These are phyloP conservation scores for Poecilia latipinna DNA, from an alignment of 2,113 vertebrate genomes.

Conservation along the genomic window DNA sequence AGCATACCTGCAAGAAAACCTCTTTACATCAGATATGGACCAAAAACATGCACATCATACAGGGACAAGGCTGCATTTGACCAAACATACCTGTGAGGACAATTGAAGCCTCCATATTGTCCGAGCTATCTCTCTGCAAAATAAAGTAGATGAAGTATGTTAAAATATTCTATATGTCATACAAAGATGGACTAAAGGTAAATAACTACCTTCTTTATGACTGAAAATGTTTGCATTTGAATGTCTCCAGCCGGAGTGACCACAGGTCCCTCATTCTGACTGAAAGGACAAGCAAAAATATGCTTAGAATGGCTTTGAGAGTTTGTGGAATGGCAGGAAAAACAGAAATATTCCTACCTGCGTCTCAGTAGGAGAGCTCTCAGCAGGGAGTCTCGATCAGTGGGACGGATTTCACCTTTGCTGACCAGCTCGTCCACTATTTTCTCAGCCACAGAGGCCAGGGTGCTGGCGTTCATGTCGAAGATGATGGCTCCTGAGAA, in stretches of 20 bases:
- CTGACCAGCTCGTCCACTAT: slow-evolving; percentile 83
- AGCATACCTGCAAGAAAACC: slow-evolving; percentile 63
- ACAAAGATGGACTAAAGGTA: neutral
- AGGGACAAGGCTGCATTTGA: neutral
- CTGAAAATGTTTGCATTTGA: slow-evolving; percentile 80
- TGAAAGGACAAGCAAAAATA: slow-evolving; percentile 35
- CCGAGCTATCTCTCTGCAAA: slow-evolving; percentile 79
- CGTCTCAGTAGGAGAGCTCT: slow-evolving; percentile 86
- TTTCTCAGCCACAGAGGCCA: slow-evolving; percentile 79
- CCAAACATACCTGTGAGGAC: slow-evolving; percentile 85
- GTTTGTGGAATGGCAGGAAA: neutral
- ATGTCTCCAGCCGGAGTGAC: slow-evolving; percentile 63
- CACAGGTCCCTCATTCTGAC: slow-evolving; percentile 56
- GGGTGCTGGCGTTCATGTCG: slow-evolving; percentile 78
- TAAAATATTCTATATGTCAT: neutral
- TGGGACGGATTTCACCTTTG: slow-evolving; percentile 80
- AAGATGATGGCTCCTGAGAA: slow-evolving; percentile 84
- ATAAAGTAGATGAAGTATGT: slow-evolving; percentile 1
- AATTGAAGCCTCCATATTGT: slow-evolving; percentile 86
- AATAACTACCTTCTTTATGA: slow-evolving; percentile 70
- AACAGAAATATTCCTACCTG: slow-evolving; percentile 77
- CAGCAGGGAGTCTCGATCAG: slow-evolving; percentile 78
- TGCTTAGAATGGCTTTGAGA: neutral
- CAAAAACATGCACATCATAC: neutral
- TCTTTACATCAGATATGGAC: slow-evolving; percentile 5